Evolutionary conservation across 2,888 invertebrate species (phyloP), one percentile per base, ranked within the genome.

Genomic region (Conistra vaccinii): DNA sequence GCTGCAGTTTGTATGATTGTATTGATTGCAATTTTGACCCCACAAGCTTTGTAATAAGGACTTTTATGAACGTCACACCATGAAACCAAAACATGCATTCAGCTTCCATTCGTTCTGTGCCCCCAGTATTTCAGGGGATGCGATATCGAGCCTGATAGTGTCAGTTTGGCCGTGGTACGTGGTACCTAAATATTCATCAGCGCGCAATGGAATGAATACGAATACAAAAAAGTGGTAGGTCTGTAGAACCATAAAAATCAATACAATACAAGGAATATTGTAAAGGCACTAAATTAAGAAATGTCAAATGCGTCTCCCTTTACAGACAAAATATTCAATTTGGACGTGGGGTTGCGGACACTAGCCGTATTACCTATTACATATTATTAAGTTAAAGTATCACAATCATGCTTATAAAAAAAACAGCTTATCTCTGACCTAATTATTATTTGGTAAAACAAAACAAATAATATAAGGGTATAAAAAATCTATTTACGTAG

Each of bases 111-210:
- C 0, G 12, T 63, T 57, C 55, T 74, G 35, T 45, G 35, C 14
- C 20, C 73, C 35, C 29, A 62, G 74, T 74, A 74, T 14, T 35
- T 57, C 17, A 29, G 7, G 10, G 23, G 42, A 26, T 26, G 53
- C 4, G 23, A 48, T 35, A 35, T 35, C 35, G 35, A 74, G 17
- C 55, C 35, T 0, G 7, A 26, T 4, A 45, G 14, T 23, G 10
- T 20, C 9, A 20, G 29, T 35, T 23, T 45, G 20, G 10, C 39
- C 53, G 42, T n/a, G 39, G 73, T 29, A 69, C 39, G 48, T 48
- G 17, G 58, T 48, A 9, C 17, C 2, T 26, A 5, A 14, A 32
- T 32, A 65, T n/a, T 7, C 6, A 39, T 23, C 9, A 20, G 26
- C 12, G n/a, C 7, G 26, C 20, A 14, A 26, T 26, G 7, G 7